Conservation (phyloP, 2,797 vertebrate species). For the Aphelocoma californica region DNA sequence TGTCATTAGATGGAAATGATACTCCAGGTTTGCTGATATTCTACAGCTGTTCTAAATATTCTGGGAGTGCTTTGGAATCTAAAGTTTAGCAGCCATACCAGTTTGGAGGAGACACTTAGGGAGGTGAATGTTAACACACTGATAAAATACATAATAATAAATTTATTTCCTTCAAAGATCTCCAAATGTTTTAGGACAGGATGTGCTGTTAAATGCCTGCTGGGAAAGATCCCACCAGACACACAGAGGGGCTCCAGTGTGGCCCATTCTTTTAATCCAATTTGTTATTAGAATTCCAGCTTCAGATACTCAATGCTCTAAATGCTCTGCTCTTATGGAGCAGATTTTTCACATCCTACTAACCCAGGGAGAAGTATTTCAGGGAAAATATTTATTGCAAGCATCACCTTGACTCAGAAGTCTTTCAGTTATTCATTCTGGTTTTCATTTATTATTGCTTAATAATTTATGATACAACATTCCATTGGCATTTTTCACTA, state of each 20-base stretch:
- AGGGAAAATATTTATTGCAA: not conserved
- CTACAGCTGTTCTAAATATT: not conserved
- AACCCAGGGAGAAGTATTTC: not conserved
- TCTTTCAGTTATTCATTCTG: not conserved
- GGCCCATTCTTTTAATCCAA: not conserved
- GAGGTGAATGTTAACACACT: not conserved
- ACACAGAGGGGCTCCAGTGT: not conserved
- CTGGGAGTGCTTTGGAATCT: not conserved
- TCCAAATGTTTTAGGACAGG: not conserved
- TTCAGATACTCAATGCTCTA: not conserved
- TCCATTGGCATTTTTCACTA: not conserved
- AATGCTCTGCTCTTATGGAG: not conserved
- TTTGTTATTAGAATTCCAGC: not conserved
- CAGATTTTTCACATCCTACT: not conserved
- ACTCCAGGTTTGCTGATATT: not conserved
- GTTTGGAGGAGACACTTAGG: not conserved
- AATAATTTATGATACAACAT: not conserved
- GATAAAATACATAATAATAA: not conserved
- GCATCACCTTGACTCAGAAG: not conserved
- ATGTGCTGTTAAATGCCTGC: not conserved
- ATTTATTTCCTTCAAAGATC: not conserved
- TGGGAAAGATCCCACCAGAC: not conserved
- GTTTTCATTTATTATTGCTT: not conserved
- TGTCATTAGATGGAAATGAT: slow-evolving; percentile 43
- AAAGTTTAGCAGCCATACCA: not conserved